Evolutionary conservation across 2,797 vertebrate genomes (phyloP).

Genomic region (Sebastes hopkinsi): DNA sequence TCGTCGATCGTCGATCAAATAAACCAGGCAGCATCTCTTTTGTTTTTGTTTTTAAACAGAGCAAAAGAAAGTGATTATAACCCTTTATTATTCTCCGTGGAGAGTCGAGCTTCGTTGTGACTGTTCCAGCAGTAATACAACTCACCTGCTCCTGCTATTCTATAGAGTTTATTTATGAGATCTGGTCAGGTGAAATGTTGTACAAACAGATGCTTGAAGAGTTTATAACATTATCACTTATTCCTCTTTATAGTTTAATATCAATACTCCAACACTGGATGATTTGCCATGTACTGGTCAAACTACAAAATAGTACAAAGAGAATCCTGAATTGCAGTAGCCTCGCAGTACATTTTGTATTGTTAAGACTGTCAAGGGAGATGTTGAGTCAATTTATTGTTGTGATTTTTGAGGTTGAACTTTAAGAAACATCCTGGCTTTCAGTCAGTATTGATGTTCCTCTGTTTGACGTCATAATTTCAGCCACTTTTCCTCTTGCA

Average conservation of each 20-base stretch:
- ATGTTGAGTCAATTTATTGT: not conserved
- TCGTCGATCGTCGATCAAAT: not conserved
- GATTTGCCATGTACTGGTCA: too few relatives aligned
- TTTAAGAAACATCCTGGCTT: not conserved
- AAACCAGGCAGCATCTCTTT: not conserved
- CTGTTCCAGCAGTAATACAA: not conserved
- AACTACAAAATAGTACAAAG: too few relatives aligned
- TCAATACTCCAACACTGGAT: not conserved
- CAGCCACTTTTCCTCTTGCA: not conserved
- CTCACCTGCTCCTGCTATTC: conserved; percentile 1
- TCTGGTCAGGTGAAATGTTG: not conserved
- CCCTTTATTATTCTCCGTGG: conserved; percentile 18
- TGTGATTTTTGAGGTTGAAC: not conserved
- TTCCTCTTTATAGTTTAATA: not conserved
- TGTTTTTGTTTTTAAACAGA: not conserved
- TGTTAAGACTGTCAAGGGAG: not conserved
- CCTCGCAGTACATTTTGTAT: not conserved
- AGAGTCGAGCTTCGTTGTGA: conserved; percentile 1
- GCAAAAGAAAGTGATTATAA: conserved; percentile 24
- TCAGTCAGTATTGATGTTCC: not conserved
- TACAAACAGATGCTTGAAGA: conserved; percentile 19
- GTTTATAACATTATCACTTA: not conserved
- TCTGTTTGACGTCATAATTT: not conserved
- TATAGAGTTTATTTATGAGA: not conserved
- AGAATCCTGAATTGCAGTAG: too few relatives aligned